These are phyloP conservation scores for Acanthopleura granulata DNA, from an alignment of 2,888 invertebrate genomes.

Conservation along the genomic window DNA sequence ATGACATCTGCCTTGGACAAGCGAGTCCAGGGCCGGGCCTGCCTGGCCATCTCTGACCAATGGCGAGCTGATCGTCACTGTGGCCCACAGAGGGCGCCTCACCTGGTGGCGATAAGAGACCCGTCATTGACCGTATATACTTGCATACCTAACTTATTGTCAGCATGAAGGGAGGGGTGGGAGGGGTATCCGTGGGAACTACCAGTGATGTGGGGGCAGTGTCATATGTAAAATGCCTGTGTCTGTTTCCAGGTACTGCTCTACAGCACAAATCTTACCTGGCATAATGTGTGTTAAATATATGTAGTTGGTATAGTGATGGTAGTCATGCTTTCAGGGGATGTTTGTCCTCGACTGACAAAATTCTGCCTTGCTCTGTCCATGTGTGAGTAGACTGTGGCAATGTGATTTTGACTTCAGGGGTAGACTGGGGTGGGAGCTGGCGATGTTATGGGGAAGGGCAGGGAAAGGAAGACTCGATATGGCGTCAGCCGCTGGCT, in stretches of 20 bases:
- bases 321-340: slow-evolving; percentile 9
- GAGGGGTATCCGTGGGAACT: neutral
- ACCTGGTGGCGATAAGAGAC: no score
- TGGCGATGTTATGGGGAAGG: neutral
- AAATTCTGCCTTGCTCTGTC: neutral
- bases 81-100: no score
- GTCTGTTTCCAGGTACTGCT: slow-evolving; percentile 4
- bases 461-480: neutral
- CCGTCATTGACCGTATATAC: no score
- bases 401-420: neutral
- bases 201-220: neutral
- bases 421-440: slow-evolving; percentile 1
- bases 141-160: neutral
- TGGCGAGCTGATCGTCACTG: no score
- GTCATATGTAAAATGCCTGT: neutral
- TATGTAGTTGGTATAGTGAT: slow-evolving; percentile 17
- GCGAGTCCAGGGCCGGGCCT: no score
- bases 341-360: neutral
- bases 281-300: neutral
- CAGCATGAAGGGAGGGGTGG: slow-evolving; percentile 10
- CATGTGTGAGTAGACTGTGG: slow-evolving; percentile 1
- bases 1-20: no score
- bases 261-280: neutral
- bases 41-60: no score
- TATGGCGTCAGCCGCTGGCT: no score